Base-by-base conservation (phyloP, 2,888 invertebrate species). In the Nysson spinosus region DNA sequence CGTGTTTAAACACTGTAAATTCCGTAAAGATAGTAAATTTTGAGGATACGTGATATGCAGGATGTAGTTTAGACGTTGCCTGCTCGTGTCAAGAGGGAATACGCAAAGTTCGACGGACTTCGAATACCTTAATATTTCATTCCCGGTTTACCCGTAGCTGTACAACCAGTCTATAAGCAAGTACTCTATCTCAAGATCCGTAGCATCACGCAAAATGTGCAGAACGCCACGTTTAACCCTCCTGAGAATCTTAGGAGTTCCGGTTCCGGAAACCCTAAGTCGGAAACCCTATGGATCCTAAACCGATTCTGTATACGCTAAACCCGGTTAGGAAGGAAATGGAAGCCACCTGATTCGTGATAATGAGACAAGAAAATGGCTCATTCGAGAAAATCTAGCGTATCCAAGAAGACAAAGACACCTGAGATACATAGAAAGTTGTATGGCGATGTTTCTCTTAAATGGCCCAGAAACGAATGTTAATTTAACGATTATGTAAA, bases 101-200 rank as follows among this genome's bases (percentile, higher is more conserved):
- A 76, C 61, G 54, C 51, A 74, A 77, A 74, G 69, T 77, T 77
- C 71, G 77, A 69, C 72, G 71, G 77, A 77, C 75, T 74, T 72
- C 55, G 57, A 64, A 76, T 72, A 65, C 74, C 80, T 83, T 80
- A 83, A 83, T 82, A 81, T 83, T 78, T 72, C 81, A 81, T 78
- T 78, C 77, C 76, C 77, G 78, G 72, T 78, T 78, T 69, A 76
- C 72, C 9, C 52, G 57, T 60, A 49, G 58, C 39, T 35, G 58
- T 47, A 58, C 52, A 54, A 49, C 50, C 57, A 34, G 50, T 46
- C 66, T 49, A 63, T 43, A 58, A 64, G 60, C 72, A 54, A 58
- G 56, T 56, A 62, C 58, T 54, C 56, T 44, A 37, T 22, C 49
- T 62, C 64, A 55, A 66, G 54, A 22, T 37, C 42, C 54, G 26